Percentiles rank a stretch among this genome's conserved stretches.
phyloP scores from a whole-genome alignment of 2,888 invertebrate genomes.

The Mesochorus sp. region DNA sequence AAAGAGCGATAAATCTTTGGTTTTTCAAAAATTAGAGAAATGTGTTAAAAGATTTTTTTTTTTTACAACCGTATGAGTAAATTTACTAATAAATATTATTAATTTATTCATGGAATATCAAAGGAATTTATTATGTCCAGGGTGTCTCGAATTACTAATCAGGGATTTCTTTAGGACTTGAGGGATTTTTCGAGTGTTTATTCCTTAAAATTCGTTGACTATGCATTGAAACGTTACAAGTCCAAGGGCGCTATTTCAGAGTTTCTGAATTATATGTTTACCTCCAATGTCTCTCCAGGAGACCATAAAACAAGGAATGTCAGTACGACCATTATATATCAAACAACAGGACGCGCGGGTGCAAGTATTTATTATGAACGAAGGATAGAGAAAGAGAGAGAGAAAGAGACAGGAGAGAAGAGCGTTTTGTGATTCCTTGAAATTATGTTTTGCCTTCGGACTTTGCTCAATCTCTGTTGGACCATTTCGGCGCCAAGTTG shows the following conservation, averaged over 20 bases:
- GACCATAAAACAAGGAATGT: not conserved
- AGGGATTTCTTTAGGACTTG: no score
- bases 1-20: not conserved
- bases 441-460: conserved; percentile 63
- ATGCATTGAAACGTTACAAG: no score
- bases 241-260: no score
- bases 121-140: no score
- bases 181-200: no score
- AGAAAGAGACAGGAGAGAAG: conserved; percentile 6
- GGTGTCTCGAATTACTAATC: no score
- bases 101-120: no score
- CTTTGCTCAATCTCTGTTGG: conserved; percentile 43
- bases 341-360: conserved; percentile 32
- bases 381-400: no score
- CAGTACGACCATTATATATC: conserved; percentile 21
- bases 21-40: not conserved
- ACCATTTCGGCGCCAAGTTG: conserved; percentile 38
- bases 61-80: no score
- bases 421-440: conserved; percentile 38
- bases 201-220: no score
- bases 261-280: not conserved
- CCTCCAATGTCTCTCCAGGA: not conserved
- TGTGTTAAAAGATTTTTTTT: no score
- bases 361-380: conserved; percentile 61
- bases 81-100: no score